Evolutionary conservation across 2,797 vertebrate genomes (phyloP).

Genomic region (Huso huso): DNA sequence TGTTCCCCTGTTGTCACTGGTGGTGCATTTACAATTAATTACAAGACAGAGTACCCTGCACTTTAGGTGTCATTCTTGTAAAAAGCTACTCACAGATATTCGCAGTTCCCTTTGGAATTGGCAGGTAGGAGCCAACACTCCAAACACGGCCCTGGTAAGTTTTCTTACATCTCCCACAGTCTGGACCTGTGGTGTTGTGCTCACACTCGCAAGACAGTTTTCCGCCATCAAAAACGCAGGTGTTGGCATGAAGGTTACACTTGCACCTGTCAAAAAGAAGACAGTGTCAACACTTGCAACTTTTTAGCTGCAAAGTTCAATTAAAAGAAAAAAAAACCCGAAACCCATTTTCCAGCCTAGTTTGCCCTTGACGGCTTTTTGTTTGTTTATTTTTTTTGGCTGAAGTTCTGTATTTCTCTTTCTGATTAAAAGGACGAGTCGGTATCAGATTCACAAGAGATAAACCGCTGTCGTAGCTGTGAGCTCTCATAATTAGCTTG

Average conservation of each 20-base stretch:
- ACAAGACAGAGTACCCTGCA: slow-evolving; percentile 6
- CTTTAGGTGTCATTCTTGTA: not conserved
- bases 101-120: slow-evolving; percentile 95
- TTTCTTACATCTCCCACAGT: slow-evolving; percentile 96
- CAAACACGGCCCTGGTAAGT: slow-evolving; percentile 89
- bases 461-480: no score
- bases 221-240: slow-evolving; percentile 89
- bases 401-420: no score
- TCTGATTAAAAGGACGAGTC: no score
- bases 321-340: slow-evolving; percentile 11
- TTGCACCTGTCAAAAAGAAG: slow-evolving; percentile 75
- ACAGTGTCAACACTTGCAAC: slow-evolving; percentile 22
- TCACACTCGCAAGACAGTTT: slow-evolving; percentile 92
- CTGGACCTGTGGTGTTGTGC: slow-evolving; percentile 95
- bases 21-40: not conserved
- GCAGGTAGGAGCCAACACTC: slow-evolving; percentile 94
- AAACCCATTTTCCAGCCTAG: slow-evolving; percentile 20
- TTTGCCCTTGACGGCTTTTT: slow-evolving; percentile 29
- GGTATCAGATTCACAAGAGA: no score
- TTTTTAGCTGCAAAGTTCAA: slow-evolving; percentile 21
- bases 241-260: slow-evolving; percentile 96
- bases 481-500: slow-evolving; percentile 40
- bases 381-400: slow-evolving; percentile 12
- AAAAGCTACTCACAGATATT: slow-evolving; percentile 89
- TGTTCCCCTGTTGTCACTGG: slow-evolving; percentile 4